These are phyloP conservation scores for Linyphia triangularis DNA, from an alignment of 2,888 invertebrate genomes.

Conservation along the genomic window DNA sequence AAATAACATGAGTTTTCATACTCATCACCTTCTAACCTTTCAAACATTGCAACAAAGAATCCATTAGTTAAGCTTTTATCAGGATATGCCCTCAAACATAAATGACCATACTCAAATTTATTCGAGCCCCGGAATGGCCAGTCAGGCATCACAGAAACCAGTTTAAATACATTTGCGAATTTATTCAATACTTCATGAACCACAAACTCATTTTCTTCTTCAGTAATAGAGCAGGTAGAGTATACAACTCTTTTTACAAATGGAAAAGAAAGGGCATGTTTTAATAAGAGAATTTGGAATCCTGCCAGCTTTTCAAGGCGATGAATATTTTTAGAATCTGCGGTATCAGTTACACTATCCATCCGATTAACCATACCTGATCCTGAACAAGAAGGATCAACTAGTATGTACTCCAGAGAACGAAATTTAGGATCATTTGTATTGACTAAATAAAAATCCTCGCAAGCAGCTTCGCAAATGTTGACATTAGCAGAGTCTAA, in stretches of 20 bases:
- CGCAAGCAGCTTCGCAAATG: conserved; percentile 85
- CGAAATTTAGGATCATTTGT: conserved; percentile 82
- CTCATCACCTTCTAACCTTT: conserved; percentile 73
- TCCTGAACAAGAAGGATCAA: conserved; percentile 98
- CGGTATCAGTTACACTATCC: conserved; percentile 79
- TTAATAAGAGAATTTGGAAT: conserved; percentile 90
- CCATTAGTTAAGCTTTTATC: conserved; percentile 91
- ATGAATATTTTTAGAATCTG: conserved; percentile 80
- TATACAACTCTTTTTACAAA: conserved; percentile 92
- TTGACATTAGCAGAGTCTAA: conserved; percentile 84
- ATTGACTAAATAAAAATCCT: conserved; percentile 87
- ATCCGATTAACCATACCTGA: conserved; percentile 86
- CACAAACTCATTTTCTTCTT: conserved; percentile 96
- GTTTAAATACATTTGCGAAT: conserved; percentile 78
- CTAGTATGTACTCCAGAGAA: conserved; percentile 91
- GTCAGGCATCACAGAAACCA: conserved; percentile 77
- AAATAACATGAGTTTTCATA: background rate
- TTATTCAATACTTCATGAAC: conserved; percentile 85
- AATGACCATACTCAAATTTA: conserved; percentile 80
- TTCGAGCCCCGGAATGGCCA: conserved; percentile 78
- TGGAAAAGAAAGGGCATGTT: conserved; percentile 93
- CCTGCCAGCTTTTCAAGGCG: conserved; percentile 79
- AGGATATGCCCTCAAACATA: conserved; percentile 89
- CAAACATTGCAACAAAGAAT: conserved; percentile 96
- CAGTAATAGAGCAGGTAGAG: conserved; percentile 95